A percentile compares a stretch with the other conserved stretches of the same genome.
These are phyloP conservation scores for Lathamus discolor DNA, from an alignment of 2,113 vertebrate genomes.

Conservation along the genomic window DNA sequence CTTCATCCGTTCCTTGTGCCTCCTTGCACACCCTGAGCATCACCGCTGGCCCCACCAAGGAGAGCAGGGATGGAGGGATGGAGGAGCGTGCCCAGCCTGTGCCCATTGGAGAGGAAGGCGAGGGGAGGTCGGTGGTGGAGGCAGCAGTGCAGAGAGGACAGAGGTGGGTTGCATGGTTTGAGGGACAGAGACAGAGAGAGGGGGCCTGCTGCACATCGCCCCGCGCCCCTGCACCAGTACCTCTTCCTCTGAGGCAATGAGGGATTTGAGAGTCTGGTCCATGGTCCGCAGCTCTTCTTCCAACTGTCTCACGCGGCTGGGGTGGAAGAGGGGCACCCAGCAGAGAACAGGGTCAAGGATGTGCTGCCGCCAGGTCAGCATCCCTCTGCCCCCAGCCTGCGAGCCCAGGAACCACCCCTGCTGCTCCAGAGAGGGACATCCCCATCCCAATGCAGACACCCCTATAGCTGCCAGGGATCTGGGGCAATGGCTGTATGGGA, in stretches of 20 bases:
- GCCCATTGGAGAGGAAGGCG: accelerated
- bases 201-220: neutral
- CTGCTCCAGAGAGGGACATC: neutral
- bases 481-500: neutral
- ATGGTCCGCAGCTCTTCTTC: constrained; percentile 93
- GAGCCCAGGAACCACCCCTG: neutral
- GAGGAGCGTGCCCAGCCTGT: neutral
- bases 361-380: accelerated
- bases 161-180: neutral
- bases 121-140: neutral
- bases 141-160: constrained; percentile 30
- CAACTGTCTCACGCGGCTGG: constrained; percentile 89
- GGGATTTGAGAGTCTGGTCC: constrained; percentile 96
- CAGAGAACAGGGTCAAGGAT: constrained; percentile 51
- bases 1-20: neutral
- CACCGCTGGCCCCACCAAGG: accelerated
- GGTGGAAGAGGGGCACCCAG: constrained; percentile 57
- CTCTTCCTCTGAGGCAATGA: constrained; percentile 97
- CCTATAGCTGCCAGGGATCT: neutral
- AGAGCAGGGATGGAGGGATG: neutral
- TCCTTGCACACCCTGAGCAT: neutral
- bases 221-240: constrained; percentile 75
- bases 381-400: neutral
- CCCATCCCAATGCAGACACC: neutral
- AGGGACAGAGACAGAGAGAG: constrained; percentile 38